phyloP scores from a whole-genome alignment of 2,797 vertebrate genomes.

The Tympanoctomys barrerae region DNA sequence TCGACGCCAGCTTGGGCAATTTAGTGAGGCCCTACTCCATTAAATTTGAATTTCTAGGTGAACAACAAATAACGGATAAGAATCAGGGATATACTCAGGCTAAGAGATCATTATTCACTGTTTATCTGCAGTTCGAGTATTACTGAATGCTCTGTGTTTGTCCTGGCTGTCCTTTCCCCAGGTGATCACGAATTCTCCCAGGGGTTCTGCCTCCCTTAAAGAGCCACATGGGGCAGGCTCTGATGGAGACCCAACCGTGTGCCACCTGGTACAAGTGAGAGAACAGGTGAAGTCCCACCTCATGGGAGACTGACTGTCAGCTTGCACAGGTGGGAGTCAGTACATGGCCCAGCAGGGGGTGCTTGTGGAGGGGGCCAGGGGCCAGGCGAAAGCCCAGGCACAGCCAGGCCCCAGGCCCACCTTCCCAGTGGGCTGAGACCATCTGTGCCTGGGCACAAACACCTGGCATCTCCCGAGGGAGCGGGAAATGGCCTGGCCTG shows the following conservation, averaged over 20 bases:
- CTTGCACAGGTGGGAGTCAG: not conserved
- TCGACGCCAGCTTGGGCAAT: not conserved
- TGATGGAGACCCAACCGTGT: accelerated
- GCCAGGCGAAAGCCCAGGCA: accelerated
- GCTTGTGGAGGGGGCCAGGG: not conserved
- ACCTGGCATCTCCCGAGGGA: not conserved
- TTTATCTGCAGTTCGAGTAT: not conserved
- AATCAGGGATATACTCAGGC: not conserved
- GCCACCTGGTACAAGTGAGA: accelerated
- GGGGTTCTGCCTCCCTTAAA: not conserved
- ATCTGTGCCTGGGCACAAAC: constrained; percentile 16
- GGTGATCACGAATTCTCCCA: not conserved
- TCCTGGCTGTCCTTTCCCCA: not conserved
- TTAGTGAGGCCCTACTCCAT: not conserved
- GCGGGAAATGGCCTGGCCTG: not conserved
- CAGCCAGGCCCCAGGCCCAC: not conserved
- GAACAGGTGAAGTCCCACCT: accelerated
- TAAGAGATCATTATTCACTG: not conserved
- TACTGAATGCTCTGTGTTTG: not conserved
- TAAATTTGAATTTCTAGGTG: not conserved
- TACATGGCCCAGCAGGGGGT: not conserved
- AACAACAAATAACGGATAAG: not conserved
- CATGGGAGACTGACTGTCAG: not conserved
- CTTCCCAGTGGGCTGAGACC: constrained; percentile 23
- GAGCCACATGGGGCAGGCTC: not conserved